phyloP scores from a whole-genome alignment of 2,797 vertebrate genomes.

The Hemibagrus guttatus region DNA sequence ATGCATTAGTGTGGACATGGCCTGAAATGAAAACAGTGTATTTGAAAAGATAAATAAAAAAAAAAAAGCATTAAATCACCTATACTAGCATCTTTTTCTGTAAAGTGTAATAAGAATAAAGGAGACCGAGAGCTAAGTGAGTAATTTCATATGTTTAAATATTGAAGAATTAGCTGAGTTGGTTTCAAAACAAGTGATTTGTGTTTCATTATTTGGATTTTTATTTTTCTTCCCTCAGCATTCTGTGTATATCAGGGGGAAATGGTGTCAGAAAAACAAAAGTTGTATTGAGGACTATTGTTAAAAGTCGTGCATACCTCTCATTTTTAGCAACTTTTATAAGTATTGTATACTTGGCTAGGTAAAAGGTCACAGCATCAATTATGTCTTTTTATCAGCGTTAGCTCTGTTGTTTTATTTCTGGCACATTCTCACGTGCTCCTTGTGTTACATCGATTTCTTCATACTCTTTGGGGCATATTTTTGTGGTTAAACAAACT shows the following conservation, averaged over 20 bases:
- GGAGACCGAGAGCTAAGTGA: background rate
- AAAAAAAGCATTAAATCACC: background rate
- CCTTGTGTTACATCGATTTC: background rate
- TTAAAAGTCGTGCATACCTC: background rate
- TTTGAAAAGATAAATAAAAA: too few species aligned
- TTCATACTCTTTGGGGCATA: background rate
- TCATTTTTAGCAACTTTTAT: background rate
- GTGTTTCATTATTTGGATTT: background rate
- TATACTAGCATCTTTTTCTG: background rate
- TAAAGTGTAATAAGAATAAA: background rate
- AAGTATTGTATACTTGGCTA: background rate
- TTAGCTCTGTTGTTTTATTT: background rate
- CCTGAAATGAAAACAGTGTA: too few species aligned
- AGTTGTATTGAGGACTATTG: too few species aligned
- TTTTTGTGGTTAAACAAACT: background rate
- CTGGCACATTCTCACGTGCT: too few species aligned
- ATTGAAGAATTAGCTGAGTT: background rate
- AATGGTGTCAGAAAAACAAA: too few species aligned
- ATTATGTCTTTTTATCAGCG: background rate
- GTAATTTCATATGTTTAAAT: background rate
- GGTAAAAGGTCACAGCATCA: background rate
- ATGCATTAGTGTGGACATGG: too few species aligned
- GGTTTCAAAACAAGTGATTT: background rate
- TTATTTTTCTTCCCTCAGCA: background rate
- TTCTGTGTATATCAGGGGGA: too few species aligned